Evolutionary conservation across 2,113 vertebrate species (phyloP), one percentile per base, ranked within the genome.

Genomic region (Synchiropus splendidus): DNA sequence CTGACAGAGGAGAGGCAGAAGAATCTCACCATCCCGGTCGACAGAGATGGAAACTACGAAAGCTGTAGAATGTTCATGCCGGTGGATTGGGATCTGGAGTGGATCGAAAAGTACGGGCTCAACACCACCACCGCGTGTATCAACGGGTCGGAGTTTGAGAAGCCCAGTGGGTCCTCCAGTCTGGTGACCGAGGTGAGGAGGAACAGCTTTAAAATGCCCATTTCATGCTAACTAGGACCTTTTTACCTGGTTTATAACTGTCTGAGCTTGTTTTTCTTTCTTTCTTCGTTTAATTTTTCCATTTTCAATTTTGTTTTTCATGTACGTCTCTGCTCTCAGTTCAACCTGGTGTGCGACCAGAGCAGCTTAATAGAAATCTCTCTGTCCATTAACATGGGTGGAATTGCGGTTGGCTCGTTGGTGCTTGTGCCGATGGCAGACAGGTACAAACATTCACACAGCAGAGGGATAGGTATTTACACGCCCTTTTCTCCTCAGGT

Each of bases 351-450:
- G 6, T 97, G 91, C 39, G 83, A 86, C 9, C 80, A 51, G 31
- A 83, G 75, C 48, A 14, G 72, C 34, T 52, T 89, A 15, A 83
- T 74, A 0, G 80, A 90, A 43, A 81, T 83, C 6, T 87, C 88
- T 0, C 90, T 91, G 68, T 87, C 89, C 0, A 15, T 93, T 58
- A 90, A 79, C 82, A 94, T 93, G 91, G 9, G 62, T 0, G 92
- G 92, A 1, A 78, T 96, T n/a, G 67, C 96, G 1, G 4, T 80
- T 1, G 92, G 93, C 44, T 59, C 88, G 0, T n/a, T 90, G 11
- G 51, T 88, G 39, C 86, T 90, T 12, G 87, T 92, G 5, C 74
- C 77, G 1, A 61, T 97, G 58, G 87, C 89, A 49, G 89, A 95
- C 84, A 74, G 88, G 91, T 97, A 78, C 2, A 1, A 10, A 6